Base-by-base conservation (phyloP, 2,113 vertebrate species). In the Choloepus hoffmanni region DNA sequence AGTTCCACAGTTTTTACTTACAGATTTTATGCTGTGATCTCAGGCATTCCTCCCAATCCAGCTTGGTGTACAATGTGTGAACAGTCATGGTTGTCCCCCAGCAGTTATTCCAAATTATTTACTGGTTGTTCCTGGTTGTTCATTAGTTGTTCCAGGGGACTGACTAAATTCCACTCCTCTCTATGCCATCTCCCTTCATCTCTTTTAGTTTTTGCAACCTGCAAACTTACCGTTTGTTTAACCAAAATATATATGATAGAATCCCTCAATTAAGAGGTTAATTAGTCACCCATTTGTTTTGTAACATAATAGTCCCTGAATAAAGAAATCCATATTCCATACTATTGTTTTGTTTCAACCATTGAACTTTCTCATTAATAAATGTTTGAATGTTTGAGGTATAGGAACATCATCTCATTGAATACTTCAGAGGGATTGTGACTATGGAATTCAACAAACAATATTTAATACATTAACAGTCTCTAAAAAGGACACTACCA, bases 401-500 rank as follows among this genome's bases (percentile, higher is more conserved):
- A 83, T 45, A 67, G 48, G 36, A 72, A 70, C 5, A 1, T 77
- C 45, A 88, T 85, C 67, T 40, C 86, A 81, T 33, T 67, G 67
- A 95, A 28, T 93, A 23, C 5, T 84, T 94, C 63, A 90, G 85
- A 83, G 21, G 68, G 82, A 21, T 11, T 81, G 55, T 76, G 33
- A 88, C 14, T 85, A 60, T 89, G 18, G 8, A 73, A 92, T 72
- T 50, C 23, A 70, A 21, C 43, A 88, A 95, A 76, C 0, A 40
- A 45, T 50, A 77, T 76, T 90, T 72, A 92, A 33, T 72, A 24
- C 13, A 26, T 78, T 76, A 70, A 58, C 14, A 77, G 26, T 58
- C 6, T 28, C 11, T 83, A 65, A 14, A 60, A 79, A 88, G 60
- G n/a, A 90, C 23, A 81, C 3, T 48, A 65, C 4, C 30, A 72